Evolutionary conservation across 2,888 invertebrate species (phyloP), one percentile per base, ranked within the genome.

Genomic region (Drosophila yooni): DNA sequence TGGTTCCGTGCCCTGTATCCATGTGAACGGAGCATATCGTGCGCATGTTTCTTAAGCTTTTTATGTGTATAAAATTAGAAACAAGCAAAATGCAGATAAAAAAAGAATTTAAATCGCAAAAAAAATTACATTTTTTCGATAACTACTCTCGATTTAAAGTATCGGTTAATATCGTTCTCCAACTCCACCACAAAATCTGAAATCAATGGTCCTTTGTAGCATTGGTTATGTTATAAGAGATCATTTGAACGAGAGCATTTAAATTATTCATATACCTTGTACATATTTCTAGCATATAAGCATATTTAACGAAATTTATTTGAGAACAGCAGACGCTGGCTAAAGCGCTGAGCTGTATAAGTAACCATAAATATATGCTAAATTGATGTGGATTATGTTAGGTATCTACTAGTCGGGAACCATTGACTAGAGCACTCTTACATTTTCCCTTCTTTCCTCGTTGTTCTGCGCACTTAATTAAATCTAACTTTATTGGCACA

Each of bases 401-500:
- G 63, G 36, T 58, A 53, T 53, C 15, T 27, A 2, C 25, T 27
- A 62, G 40, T 27, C 33, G 52, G n/a, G 25, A 25, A 18, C 7
- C 8, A 4, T 8, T 11, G 25, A 25, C 13, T 13, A 13, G 13
- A 56, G 13, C 38, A n/a, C 29, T 48, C 40, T 27, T 13, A 27
- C 13, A 29, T 7, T 34, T 34, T 62, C 43, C 59, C 48, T 69
- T 34, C 48, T 36, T 34, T 46, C 43, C 11, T 34, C 29, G 21
- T 43, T 31, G 48, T 46, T 59, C 51, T 73, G 85, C 76, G 76
- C 85, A 89, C 89, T 70, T 85, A 89, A 89, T 85, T 85, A 85
- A 85, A 89, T 87, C 82, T 80, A 72, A 84, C 85, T 89, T 89
- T 85, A 85, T 85, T 87, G 88, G 80, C 89, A 82, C 89, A 75